Conservation (phyloP, 2,888 invertebrate genomes). For the Pachliopta kotzebuea region DNA sequence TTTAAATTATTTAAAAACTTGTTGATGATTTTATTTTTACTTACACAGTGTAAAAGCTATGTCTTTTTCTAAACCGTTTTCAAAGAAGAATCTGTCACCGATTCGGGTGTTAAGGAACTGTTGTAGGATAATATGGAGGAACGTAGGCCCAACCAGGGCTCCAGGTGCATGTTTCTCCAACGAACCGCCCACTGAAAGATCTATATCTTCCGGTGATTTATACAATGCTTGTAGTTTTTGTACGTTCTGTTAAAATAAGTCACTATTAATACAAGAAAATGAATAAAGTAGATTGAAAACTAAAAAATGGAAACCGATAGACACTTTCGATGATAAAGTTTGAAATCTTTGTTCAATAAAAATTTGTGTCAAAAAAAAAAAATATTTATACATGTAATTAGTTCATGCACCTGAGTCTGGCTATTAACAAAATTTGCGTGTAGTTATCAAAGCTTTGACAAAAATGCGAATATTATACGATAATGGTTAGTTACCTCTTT, state of each 20-base stretch:
- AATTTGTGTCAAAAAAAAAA: too few relatives aligned
- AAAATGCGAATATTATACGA: neutral
- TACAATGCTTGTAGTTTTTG: conserved; percentile 61
- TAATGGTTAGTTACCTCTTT: conserved; percentile 30
- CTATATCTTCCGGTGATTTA: conserved; percentile 86
- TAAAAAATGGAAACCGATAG: neutral
- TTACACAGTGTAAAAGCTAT: conserved; percentile 28
- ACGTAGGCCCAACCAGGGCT: conserved; percentile 87
- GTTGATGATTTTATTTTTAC: neutral
- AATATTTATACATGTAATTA: too few relatives aligned
- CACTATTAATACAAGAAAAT: neutral
- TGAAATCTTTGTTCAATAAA: too few relatives aligned
- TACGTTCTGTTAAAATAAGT: conserved; percentile 32
- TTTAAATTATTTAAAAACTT: too few relatives aligned
- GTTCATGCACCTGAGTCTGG: too few relatives aligned
- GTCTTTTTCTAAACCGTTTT: conserved; percentile 63
- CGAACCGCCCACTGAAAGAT: conserved; percentile 87
- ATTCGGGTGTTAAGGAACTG: conserved; percentile 88
- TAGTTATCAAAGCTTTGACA: too few relatives aligned
- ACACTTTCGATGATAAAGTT: neutral
- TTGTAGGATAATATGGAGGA: conserved; percentile 87
- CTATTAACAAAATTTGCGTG: too few relatives aligned
- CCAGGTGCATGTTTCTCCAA: conserved; percentile 85
- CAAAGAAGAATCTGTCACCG: conserved; percentile 90
- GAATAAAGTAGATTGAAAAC: neutral